phyloP scores from a whole-genome alignment of 2,797 vertebrate species.

The Mus caroli region DNA sequence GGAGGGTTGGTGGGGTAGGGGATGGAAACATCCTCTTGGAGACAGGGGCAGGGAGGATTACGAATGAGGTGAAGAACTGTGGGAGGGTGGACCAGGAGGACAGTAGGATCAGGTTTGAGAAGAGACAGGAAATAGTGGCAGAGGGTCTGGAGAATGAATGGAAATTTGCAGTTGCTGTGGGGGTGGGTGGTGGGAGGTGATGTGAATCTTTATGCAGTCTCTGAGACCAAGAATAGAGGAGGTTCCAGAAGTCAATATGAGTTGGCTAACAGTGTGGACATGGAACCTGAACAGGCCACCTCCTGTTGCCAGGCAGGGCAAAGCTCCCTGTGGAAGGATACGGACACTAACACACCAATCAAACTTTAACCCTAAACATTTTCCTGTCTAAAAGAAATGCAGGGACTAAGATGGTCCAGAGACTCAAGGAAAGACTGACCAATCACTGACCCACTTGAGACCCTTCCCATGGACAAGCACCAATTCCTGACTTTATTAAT shows the following conservation, averaged over 20 bases:
- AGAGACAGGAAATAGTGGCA: neutral
- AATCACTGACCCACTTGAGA: neutral
- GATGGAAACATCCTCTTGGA: neutral
- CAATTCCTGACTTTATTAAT: neutral
- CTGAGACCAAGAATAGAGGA: neutral
- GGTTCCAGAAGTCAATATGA: neutral
- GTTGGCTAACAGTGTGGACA: neutral
- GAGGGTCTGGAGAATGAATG: neutral
- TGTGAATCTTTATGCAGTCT: neutral
- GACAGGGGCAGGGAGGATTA: neutral
- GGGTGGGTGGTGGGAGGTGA: neutral
- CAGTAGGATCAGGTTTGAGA: neutral
- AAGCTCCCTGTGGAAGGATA: accelerated
- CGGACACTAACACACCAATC: neutral
- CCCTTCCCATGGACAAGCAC: neutral
- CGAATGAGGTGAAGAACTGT: neutral
- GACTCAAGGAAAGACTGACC: neutral
- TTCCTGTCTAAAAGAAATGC: neutral
- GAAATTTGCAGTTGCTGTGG: neutral
- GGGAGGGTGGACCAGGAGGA: neutral
- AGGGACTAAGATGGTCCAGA: neutral
- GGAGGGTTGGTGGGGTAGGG: neutral
- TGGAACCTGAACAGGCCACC: neutral
- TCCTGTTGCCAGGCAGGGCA: neutral
- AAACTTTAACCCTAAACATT: neutral